Base-by-base conservation (phyloP, 2,797 vertebrate species). In the Betta splendens region DNA sequence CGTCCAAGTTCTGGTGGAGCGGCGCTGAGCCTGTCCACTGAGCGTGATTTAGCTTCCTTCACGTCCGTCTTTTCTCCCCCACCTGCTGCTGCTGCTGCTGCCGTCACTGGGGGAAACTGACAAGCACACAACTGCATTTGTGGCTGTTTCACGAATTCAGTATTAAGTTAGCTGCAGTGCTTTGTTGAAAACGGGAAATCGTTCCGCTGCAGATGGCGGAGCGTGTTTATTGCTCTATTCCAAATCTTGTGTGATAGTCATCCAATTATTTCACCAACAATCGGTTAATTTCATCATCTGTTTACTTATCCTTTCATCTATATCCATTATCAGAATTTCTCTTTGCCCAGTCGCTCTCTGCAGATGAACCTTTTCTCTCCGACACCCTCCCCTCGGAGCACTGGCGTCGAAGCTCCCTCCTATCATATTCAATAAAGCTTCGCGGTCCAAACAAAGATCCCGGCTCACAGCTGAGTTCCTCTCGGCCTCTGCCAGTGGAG, bases 401-500 rank as follows among this genome's bases (percentile, higher is more conserved):
- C 52, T 54, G 50, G 79, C 62, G 64, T 48, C 38, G 55, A 46
- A 44, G 36, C 48, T 56, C 44, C 48, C 53, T 53, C 45, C 21
- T 48, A 52, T 51, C 15, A 26, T 53, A n/a, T 66, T 62, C 18
- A 37, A 43, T 70, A 43, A 70, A 60, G 51, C 52, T 50, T 61
- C 18, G 53, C 1, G 1, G 28, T 50, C 31, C 36, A n/a, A 46
- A 7, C 21, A 50, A 62, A 56, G 33, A 44, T 51, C n/a, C 12
- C 2, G 35, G 4, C 16, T 52, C 26, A 18, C 45, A 26, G 46
- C 26, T 36, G 15, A 37, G 25, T 4, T 40, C 23, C 15, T 57
- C 20, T 5, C n/a, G 29, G n/a, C 18, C 9, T 48, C 57, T 26
- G 28, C 50, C 16, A 26, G 40, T 31, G 3, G 3, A 20, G 8